Percentiles rank a stretch among this genome's conserved stretches.
phyloP scores from a whole-genome alignment of 2,113 vertebrate genomes.

The Microtus ochrogaster region DNA sequence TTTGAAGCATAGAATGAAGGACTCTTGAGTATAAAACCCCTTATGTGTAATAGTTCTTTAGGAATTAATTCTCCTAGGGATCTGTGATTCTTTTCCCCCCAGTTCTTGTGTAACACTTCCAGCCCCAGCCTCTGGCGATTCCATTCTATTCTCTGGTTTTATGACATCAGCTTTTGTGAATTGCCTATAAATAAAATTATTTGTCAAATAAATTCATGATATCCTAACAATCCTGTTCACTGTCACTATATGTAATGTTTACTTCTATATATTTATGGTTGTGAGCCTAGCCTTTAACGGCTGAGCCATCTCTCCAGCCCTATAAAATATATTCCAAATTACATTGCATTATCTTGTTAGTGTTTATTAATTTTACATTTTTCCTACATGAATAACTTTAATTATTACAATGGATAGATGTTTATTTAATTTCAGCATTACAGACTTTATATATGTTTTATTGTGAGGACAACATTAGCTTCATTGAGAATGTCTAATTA shows the following conservation, averaged over 20 bases:
- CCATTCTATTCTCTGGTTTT: neutral
- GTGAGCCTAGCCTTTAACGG: too few species aligned
- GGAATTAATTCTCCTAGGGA: neutral
- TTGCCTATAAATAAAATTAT: neutral
- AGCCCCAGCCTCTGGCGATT: fast-evolving
- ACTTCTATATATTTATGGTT: too few species aligned
- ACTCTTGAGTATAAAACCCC: neutral
- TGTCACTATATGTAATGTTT: neutral
- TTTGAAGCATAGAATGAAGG: neutral
- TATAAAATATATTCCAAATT: neutral
- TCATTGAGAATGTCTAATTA: neutral
- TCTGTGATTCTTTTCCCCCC: neutral
- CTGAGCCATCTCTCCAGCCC: too few species aligned
- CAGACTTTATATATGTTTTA: neutral
- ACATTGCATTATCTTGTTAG: neutral
- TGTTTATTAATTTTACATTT: neutral
- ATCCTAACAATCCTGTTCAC: neutral
- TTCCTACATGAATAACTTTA: neutral
- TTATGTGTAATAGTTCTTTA: neutral
- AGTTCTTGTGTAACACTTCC: fast-evolving
- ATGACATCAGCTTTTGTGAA: neutral
- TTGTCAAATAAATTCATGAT: neutral
- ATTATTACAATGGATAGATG: neutral
- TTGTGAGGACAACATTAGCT: neutral
- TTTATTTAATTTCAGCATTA: neutral